These are phyloP conservation scores for Mixornis gularis DNA, from an alignment of 2,113 vertebrate genomes.

Conservation along the genomic window DNA sequence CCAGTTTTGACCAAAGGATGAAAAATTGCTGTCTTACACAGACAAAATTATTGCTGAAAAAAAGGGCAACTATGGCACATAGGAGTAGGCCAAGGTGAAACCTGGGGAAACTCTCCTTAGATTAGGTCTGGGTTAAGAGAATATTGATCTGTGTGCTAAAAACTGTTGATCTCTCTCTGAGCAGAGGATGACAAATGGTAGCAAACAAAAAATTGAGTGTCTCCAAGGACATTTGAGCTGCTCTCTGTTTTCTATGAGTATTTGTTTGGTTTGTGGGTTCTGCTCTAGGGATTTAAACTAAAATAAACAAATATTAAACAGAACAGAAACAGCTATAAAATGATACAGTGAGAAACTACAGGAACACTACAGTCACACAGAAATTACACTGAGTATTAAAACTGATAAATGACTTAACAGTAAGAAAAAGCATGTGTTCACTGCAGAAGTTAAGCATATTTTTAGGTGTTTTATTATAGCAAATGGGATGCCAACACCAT, in stretches of 20 bases:
- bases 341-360: conserved; percentile 37
- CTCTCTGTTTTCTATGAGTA: conserved; percentile 60
- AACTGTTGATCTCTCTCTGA: conserved; percentile 98
- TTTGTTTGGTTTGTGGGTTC: conserved; percentile 75
- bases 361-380: conserved; percentile 6
- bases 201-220: conserved; percentile 89
- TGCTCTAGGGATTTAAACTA: conserved; percentile 67
- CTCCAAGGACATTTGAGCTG: conserved; percentile 84
- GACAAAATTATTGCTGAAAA: conserved; percentile 86
- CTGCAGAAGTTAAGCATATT: not conserved
- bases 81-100: conserved; percentile 85
- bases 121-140: conserved; percentile 95
- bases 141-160: conserved; percentile 97
- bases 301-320: conserved; percentile 74
- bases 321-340: conserved; percentile 56
- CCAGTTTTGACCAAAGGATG: conserved; percentile 88
- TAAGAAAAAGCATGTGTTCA: not conserved
- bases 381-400: conserved; percentile 9
- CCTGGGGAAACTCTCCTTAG: conserved; percentile 83
- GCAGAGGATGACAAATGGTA: conserved; percentile 93
- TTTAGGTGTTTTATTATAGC: not conserved
- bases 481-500: not conserved
- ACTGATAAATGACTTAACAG: not conserved
- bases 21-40: conserved; percentile 87
- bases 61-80: conserved; percentile 62